These are phyloP conservation scores for Abrostola triplasia DNA, from an alignment of 2,888 invertebrate genomes.

Conservation along the genomic window DNA sequence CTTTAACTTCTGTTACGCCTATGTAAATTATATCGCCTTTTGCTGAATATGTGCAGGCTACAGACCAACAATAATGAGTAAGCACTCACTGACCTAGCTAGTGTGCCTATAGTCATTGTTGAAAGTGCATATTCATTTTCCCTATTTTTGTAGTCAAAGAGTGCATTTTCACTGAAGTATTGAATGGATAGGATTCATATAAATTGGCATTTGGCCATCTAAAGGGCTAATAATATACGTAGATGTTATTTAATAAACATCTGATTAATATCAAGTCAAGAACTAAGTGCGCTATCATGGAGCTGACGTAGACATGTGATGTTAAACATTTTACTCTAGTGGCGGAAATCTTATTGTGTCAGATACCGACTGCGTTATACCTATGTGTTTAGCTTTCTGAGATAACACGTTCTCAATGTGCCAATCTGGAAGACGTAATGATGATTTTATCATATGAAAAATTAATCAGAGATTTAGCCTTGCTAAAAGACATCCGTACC, in stretches of 20 bases:
- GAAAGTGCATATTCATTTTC: too few species aligned
- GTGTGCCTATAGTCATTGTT: too few species aligned
- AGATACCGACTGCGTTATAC: background rate
- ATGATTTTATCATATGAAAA: background rate
- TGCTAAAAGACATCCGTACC: background rate
- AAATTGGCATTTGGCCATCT: background rate
- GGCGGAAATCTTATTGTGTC: background rate
- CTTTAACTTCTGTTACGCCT: too few species aligned
- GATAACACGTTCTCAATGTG: background rate
- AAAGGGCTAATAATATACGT: conserved; percentile 3
- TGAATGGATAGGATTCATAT: background rate
- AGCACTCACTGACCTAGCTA: too few species aligned
- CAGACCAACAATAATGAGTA: too few species aligned
- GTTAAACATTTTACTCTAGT: background rate
- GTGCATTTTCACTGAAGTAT: background rate
- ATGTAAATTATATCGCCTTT: too few species aligned
- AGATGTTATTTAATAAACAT: conserved; percentile 5
- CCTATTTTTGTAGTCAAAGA: background rate
- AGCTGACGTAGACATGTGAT: background rate
- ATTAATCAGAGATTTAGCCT: background rate
- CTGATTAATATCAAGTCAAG: conserved; percentile 12
- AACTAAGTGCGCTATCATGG: conserved; percentile 1
- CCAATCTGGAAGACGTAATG: background rate
- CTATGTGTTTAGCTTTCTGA: background rate
- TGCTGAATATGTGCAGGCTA: too few species aligned